phyloP scores from a whole-genome alignment of 2,797 vertebrate species.

The Champsocephalus gunnari region DNA sequence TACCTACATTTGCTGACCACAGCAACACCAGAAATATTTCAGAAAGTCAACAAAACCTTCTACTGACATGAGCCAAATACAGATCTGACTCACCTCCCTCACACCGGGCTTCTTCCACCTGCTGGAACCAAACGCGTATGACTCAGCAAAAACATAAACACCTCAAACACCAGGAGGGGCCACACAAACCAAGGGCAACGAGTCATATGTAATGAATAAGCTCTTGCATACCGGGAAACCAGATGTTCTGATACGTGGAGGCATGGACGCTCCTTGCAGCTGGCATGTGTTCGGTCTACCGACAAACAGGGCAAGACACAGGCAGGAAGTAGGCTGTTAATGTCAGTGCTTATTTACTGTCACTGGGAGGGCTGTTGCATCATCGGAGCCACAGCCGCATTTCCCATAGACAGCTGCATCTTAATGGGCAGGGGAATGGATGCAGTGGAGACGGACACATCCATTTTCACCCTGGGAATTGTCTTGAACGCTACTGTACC shows the following conservation, averaged over 20 bases:
- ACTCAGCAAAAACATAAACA: slow-evolving; percentile 67
- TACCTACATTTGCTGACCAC: slow-evolving; percentile 13
- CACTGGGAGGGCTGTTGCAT: slow-evolving; percentile 55
- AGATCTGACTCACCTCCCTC: slow-evolving; percentile 41
- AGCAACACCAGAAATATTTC: slow-evolving; percentile 21
- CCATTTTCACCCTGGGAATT: slow-evolving; percentile 34
- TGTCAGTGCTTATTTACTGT: slow-evolving; percentile 74
- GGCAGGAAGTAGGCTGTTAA: slow-evolving; percentile 66
- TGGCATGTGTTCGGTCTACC: slow-evolving; percentile 9
- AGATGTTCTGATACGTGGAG: slow-evolving; percentile 26
- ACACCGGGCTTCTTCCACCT: slow-evolving; percentile 21
- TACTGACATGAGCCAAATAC: slow-evolving; percentile 34
- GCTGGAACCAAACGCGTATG: slow-evolving; percentile 39
- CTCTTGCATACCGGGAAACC: slow-evolving; percentile 25
- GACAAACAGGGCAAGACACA: slow-evolving; percentile 11
- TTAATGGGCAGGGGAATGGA: slow-evolving; percentile 49
- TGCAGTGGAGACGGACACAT: slow-evolving; percentile 27
- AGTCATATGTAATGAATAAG: slow-evolving; percentile 74
- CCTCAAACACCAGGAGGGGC: slow-evolving; percentile 32
- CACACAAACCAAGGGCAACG: slow-evolving; percentile 36
- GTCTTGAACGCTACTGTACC: slow-evolving; percentile 11
- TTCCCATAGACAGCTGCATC: slow-evolving; percentile 50
- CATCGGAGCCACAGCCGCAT: slow-evolving; percentile 65
- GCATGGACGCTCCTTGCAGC: slow-evolving; percentile 16
- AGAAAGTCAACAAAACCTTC: slow-evolving; percentile 35